Evolutionary conservation across 1,140 invertebrate genomes (phyloP).

Genomic region (Pseudomyrmex dendroicus): DNA sequence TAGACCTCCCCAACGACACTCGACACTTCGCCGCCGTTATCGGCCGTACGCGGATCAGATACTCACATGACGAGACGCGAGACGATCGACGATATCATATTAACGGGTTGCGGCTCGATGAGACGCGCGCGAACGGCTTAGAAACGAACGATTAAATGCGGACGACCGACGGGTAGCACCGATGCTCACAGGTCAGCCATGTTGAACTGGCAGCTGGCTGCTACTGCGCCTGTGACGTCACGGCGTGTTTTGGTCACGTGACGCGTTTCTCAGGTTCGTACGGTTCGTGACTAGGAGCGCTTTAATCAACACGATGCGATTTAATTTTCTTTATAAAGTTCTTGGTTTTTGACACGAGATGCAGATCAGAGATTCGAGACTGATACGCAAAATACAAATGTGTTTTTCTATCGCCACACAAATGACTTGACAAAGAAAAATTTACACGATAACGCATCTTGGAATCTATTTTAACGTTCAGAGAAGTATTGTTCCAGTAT

Average conservation of each 20-base stretch:
- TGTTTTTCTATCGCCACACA: no score
- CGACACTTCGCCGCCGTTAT: background rate
- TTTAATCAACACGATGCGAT: background rate
- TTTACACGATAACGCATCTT: no score
- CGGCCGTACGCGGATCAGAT: slow-evolving; percentile 62
- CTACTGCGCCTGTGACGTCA: slow-evolving; percentile 81
- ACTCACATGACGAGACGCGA: slow-evolving; percentile 92
- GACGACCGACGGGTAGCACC: slow-evolving; percentile 77
- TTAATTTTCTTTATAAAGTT: background rate
- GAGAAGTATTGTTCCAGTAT: no score
- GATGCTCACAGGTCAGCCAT: slow-evolving; percentile 83
- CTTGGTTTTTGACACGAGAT: no score
- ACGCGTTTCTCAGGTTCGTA: slow-evolving; percentile 65
- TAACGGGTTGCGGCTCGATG: slow-evolving; percentile 73
- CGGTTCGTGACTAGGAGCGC: background rate
- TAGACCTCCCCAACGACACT: slow-evolving; percentile 13
- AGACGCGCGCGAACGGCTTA: slow-evolving; percentile 67
- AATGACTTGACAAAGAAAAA: no score
- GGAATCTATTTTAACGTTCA: no score
- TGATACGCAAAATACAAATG: no score
- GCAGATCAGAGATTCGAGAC: no score
- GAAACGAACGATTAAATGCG: slow-evolving; percentile 76
- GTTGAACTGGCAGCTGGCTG: slow-evolving; percentile 81
- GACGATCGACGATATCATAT: slow-evolving; percentile 91
- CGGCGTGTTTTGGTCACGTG: slow-evolving; percentile 84